Evolutionary conservation across 2,113 vertebrate genomes (phyloP).

Genomic region (Otus sunia): DNA sequence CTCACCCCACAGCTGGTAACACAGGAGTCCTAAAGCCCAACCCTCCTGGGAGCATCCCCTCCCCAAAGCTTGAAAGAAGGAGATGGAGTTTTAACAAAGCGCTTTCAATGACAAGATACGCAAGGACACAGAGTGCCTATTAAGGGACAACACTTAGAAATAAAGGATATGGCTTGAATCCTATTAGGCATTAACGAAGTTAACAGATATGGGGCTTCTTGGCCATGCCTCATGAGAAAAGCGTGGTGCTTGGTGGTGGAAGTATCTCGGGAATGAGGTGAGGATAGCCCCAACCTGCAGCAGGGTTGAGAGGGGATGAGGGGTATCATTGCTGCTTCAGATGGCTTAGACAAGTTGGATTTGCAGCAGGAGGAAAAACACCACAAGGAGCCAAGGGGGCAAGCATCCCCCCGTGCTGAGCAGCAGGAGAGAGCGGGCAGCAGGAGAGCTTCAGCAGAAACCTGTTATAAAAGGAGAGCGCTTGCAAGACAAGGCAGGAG

Average conservation of each 20-base stretch:
- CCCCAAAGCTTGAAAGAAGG: neutral
- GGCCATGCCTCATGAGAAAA: neutral
- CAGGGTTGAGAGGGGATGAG: neutral
- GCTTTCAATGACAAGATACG: neutral
- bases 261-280: neutral
- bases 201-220: neutral
- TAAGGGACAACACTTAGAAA: neutral
- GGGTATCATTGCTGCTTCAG: neutral
- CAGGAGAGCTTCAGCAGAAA: neutral
- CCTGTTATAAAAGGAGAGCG: neutral
- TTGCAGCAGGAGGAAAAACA: neutral
- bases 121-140: neutral
- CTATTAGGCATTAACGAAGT: neutral
- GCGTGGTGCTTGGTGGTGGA: neutral
- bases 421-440: neutral
- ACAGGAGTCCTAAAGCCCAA: neutral
- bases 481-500: neutral
- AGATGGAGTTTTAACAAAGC: neutral
- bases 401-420: rapidly evolving
- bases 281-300: neutral
- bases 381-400: neutral
- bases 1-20: neutral
- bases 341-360: neutral
- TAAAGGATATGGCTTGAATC: conserved; percentile 7
- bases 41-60: neutral